phyloP scores from a whole-genome alignment of 1,140 invertebrate genomes.

The Globodera rostochiensis region DNA sequence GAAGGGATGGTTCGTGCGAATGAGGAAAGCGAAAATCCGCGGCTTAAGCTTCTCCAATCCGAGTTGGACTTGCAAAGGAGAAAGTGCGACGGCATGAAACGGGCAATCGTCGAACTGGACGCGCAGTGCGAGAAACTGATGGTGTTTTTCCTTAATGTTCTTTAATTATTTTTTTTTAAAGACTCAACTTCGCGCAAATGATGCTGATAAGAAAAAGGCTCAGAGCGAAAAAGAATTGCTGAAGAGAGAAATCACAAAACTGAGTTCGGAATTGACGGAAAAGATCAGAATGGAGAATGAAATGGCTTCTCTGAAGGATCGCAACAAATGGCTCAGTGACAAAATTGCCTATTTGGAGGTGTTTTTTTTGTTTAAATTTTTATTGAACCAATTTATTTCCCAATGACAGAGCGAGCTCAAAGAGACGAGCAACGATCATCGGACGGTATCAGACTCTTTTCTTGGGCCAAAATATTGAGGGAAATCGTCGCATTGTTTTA shows the following conservation, averaged over 20 bases:
- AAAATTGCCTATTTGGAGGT: conserved; percentile 41
- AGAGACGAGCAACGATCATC: conserved; percentile 40
- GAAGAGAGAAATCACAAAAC: conserved; percentile 23
- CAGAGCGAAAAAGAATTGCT: conserved; percentile 23
- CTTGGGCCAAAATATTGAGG: background rate
- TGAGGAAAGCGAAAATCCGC: conserved; percentile 30
- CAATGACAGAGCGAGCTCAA: conserved; percentile 36
- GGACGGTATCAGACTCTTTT: conserved; percentile 25
- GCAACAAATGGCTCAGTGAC: conserved; percentile 31
- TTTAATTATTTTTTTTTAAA: background rate
- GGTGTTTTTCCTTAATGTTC: conserved; percentile 11
- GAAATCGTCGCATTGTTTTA: background rate
- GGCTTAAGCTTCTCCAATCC: conserved; percentile 14
- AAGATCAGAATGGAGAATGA: conserved; percentile 36
- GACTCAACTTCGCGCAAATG: conserved; percentile 21
- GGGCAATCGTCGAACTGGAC: conserved; percentile 30
- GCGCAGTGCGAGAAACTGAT: conserved; percentile 37
- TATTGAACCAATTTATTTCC: background rate
- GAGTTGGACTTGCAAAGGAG: conserved; percentile 26
- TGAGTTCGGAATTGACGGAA: conserved; percentile 23
- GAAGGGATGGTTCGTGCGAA: conserved; percentile 16
- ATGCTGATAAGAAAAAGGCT: conserved; percentile 28
- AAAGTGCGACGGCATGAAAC: conserved; percentile 31
- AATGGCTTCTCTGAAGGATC: conserved; percentile 26
- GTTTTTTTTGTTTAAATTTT: conserved; percentile 11